phyloP scores from a whole-genome alignment of 2,113 vertebrate genomes.

The Heteronetta atricapilla region DNA sequence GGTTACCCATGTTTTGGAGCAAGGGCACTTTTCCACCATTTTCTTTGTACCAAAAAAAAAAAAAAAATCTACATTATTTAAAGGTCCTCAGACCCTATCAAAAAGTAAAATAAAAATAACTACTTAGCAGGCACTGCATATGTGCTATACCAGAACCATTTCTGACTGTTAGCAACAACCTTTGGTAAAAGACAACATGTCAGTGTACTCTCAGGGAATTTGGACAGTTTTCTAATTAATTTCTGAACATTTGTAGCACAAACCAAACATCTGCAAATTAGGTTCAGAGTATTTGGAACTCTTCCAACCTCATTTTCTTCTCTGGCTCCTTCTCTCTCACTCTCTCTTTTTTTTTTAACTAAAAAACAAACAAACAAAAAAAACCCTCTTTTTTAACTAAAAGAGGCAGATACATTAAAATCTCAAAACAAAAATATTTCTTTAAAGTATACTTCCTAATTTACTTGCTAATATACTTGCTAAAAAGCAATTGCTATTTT shows the following conservation, averaged over 20 bases:
- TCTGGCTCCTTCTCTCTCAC: background rate
- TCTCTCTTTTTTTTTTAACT: too few species aligned
- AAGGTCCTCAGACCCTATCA: background rate
- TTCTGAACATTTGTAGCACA: slow-evolving; percentile 34
- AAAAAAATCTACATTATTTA: background rate
- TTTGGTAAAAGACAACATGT: slow-evolving; percentile 22
- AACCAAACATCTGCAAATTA: slow-evolving; percentile 46
- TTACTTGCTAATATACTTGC: too few species aligned
- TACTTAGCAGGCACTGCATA: background rate
- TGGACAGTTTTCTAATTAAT: slow-evolving; percentile 59
- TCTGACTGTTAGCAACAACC: background rate
- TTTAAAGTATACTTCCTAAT: background rate
- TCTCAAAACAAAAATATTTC: background rate
- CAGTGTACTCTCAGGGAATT: slow-evolving; percentile 23
- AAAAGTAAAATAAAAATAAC: background rate
- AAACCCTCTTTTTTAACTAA: background rate
- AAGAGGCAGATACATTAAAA: background rate
- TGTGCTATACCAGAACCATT: background rate
- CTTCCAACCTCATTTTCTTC: slow-evolving; percentile 52
- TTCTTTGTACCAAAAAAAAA: background rate
- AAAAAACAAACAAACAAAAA: too few species aligned
- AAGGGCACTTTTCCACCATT: background rate
- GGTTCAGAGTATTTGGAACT: slow-evolving; percentile 32
- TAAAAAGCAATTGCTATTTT: background rate
- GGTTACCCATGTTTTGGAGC: background rate